Conservation (phyloP, 2,113 vertebrate species). For the Argyrosomus japonicus region DNA sequence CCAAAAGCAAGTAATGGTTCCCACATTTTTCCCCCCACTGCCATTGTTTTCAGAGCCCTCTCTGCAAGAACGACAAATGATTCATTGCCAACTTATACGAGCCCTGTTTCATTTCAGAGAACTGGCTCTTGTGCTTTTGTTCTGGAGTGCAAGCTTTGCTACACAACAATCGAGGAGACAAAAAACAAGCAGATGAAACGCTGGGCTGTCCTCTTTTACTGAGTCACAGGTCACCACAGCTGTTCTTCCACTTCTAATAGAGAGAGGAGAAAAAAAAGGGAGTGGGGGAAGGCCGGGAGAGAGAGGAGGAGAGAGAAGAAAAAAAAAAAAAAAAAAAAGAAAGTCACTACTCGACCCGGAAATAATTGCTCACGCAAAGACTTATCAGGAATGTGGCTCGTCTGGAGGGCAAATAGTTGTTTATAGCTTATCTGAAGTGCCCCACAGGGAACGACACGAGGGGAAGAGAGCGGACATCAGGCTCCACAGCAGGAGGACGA, state of each 20-base stretch:
- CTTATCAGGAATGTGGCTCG: conserved; percentile 79
- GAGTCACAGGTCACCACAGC: conserved; percentile 70
- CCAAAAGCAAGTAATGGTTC: conserved; percentile 32
- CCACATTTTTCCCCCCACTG: conserved; percentile 15
- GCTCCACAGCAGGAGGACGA: conserved; percentile 13
- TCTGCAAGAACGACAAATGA: conserved; percentile 15
- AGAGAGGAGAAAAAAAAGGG: conserved; percentile 1
- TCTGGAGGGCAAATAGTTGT: conserved; percentile 72
- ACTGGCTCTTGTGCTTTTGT: conserved; percentile 52
- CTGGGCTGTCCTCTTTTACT: conserved; percentile 4
- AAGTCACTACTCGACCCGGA: conserved; percentile 79
- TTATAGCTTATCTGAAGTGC: conserved; percentile 78
- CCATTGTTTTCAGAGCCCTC: conserved; percentile 52
- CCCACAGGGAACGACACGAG: conserved; percentile 58
- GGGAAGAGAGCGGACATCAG: neutral
- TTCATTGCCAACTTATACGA: conserved; percentile 35
- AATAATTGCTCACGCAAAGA: conserved; percentile 78
- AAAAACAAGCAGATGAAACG: conserved; percentile 29
- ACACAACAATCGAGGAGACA: conserved; percentile 41
- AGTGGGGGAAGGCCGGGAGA: conserved; percentile 10
- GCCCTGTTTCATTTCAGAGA: conserved; percentile 24
- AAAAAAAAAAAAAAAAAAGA: conserved; percentile 7
- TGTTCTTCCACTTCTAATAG: conserved; percentile 68
- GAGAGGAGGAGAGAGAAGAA: conserved; percentile 12
- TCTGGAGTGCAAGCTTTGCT: conserved; percentile 14